A percentile compares a stretch with the other conserved stretches of the same genome.
phyloP scores from a whole-genome alignment of 2,113 vertebrate genomes.

The Pao palembangensis region DNA sequence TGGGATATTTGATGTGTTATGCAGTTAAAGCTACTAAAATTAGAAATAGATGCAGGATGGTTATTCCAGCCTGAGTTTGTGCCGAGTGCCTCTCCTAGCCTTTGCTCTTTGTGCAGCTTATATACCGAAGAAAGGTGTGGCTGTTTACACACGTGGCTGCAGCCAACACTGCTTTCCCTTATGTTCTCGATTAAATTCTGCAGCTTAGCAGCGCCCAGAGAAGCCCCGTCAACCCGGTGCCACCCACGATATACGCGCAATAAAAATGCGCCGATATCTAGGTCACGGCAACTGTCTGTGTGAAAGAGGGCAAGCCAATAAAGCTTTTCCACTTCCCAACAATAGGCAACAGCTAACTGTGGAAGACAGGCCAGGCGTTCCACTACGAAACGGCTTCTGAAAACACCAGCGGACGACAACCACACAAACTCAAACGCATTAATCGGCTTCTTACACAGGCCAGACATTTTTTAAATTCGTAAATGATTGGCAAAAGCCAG shows the following conservation, averaged over 20 bases:
- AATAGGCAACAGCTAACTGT: constrained; percentile 33
- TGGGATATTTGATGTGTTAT: constrained; percentile 5
- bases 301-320: constrained; percentile 34
- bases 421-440: constrained; percentile 12
- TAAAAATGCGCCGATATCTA: constrained; percentile 56
- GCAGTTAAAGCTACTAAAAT: constrained; percentile 6
- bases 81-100: constrained; percentile 47
- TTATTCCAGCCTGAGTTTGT: constrained; percentile 22
- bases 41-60: constrained; percentile 32
- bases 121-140: constrained; percentile 52
- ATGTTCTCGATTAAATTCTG: constrained; percentile 23
- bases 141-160: constrained; percentile 48
- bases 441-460: constrained; percentile 22
- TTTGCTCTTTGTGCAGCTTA: constrained; percentile 57
- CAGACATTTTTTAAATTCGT: constrained; percentile 11
- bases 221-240: constrained; percentile 25
- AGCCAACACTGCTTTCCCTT: constrained; percentile 34
- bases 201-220: constrained; percentile 25
- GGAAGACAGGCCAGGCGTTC: constrained; percentile 25
- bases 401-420: not conserved
- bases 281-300: constrained; percentile 50
- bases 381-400: constrained; percentile 37
- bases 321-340: constrained; percentile 34
- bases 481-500: constrained; percentile 33
- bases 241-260: constrained; percentile 35